Conservation (phyloP, 2,113 vertebrate species). For the Lagenorhynchus albirostris region DNA sequence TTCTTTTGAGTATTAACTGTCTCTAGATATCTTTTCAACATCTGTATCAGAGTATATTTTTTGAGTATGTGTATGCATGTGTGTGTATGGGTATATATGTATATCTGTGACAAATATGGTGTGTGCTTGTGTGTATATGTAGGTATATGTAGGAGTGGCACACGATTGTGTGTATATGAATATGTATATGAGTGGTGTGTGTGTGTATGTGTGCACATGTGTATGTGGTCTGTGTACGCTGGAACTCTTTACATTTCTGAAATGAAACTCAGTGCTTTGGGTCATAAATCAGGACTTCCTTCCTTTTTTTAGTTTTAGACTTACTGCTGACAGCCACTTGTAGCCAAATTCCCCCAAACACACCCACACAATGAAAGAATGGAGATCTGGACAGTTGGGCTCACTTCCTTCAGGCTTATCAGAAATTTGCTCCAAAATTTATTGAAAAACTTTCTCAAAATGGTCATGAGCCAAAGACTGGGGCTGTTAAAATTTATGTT, state of each 20-base stretch:
- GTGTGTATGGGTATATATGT: neutral
- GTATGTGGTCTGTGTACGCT: neutral
- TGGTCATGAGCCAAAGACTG: neutral
- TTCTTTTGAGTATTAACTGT: neutral
- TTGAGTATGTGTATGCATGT: neutral
- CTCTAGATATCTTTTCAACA: neutral
- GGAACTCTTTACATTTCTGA: conserved; percentile 44
- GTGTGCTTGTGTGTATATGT: neutral
- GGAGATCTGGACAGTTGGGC: neutral
- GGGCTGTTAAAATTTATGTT: conserved; percentile 3
- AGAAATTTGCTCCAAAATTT: conserved; percentile 15
- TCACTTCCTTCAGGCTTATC: conserved; percentile 45
- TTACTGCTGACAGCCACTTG: conserved; percentile 63
- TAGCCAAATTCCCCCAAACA: conserved; percentile 52
- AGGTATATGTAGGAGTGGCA: neutral
- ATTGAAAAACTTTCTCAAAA: conserved; percentile 41
- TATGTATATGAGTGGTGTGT: neutral
- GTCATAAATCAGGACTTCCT: conserved; percentile 68
- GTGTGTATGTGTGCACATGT: neutral
- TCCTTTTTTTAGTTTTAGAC: conserved; percentile 63
- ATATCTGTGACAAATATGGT: neutral
- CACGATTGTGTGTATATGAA: neutral
- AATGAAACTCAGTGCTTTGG: conserved; percentile 43
- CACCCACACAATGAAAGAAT: neutral
- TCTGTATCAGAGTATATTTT: neutral